These are phyloP conservation scores for Halcyon leucocephala DNA, from an alignment of 2,797 vertebrate genomes.

Conservation along the genomic window DNA sequence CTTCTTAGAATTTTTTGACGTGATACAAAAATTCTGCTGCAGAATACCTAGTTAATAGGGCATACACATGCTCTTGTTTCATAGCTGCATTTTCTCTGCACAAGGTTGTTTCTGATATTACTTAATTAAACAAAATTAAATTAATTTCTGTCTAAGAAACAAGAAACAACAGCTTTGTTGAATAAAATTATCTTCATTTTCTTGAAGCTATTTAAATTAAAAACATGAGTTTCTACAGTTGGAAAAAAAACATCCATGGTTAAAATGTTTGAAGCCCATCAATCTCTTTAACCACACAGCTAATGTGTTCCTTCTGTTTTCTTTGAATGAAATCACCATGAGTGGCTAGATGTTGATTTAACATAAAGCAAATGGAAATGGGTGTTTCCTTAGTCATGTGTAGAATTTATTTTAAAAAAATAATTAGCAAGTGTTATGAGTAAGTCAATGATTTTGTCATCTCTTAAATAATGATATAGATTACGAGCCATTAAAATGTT, in stretches of 20 bases:
- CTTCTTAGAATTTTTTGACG: slow-evolving; percentile 4
- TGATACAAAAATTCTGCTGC: slow-evolving; percentile 1
- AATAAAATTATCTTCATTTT: slow-evolving; percentile 78
- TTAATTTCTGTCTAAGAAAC: slow-evolving; percentile 74
- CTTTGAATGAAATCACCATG: slow-evolving; percentile 86
- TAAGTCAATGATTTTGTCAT: slow-evolving; percentile 76
- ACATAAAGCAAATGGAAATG: slow-evolving; percentile 88
- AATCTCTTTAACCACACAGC: slow-evolving; percentile 84
- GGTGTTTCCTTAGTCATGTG: slow-evolving; percentile 81
- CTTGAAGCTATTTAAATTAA: slow-evolving; percentile 82
- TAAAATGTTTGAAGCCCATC: slow-evolving; percentile 86
- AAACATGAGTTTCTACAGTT: slow-evolving; percentile 82
- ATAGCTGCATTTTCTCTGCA: slow-evolving; percentile 46
- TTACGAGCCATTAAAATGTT: slow-evolving; percentile 71
- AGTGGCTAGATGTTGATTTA: slow-evolving; percentile 87
- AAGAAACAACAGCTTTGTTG: slow-evolving; percentile 66
- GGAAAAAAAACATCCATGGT: slow-evolving; percentile 79
- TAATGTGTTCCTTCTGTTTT: slow-evolving; percentile 87
- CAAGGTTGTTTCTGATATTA: slow-evolving; percentile 58
- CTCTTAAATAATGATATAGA: slow-evolving; percentile 76
- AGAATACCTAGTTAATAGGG: neutral
- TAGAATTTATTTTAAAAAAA: slow-evolving; percentile 80
- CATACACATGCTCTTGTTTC: slow-evolving; percentile 31
- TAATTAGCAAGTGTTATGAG: slow-evolving; percentile 80
- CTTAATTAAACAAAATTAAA: slow-evolving; percentile 72